These are phyloP conservation scores for Laticauda laticaudata DNA, from an alignment of 2,113 vertebrate species.

Conservation along the genomic window DNA sequence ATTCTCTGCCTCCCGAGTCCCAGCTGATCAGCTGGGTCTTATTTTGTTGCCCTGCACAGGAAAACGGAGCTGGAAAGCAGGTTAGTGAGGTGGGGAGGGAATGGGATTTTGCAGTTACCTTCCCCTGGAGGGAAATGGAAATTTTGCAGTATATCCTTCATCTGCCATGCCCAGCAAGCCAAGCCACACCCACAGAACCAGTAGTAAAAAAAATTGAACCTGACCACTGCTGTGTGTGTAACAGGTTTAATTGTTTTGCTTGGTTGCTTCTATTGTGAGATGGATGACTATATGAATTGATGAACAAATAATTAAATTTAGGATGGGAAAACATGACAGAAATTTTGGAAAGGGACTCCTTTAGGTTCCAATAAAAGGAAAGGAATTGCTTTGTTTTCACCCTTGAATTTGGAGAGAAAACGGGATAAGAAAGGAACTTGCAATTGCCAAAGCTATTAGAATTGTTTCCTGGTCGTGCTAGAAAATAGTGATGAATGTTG, in stretches of 20 bases:
- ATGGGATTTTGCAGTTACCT: no score
- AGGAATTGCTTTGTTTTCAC: neutral
- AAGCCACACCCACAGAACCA: no score
- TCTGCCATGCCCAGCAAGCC: no score
- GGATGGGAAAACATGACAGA: neutral
- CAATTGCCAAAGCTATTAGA: constrained; percentile 26
- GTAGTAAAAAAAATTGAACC: no score
- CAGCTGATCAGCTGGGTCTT: no score
- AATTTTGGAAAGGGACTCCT: neutral
- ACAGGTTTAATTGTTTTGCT: neutral
- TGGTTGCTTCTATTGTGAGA: neutral
- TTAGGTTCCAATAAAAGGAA: neutral
- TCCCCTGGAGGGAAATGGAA: no score
- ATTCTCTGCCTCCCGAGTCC: no score
- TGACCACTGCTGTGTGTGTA: neutral
- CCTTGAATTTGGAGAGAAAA: neutral
- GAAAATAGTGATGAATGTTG: neutral
- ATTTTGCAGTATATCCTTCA: no score
- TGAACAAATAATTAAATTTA: neutral
- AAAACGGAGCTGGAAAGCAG: no score
- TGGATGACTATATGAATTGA: neutral
- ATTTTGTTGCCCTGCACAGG: no score
- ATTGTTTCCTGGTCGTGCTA: neutral
- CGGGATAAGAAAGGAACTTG: constrained; percentile 6
- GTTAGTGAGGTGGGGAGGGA: no score